phyloP scores from a whole-genome alignment of 2,797 vertebrate species.

The Triplophysa yarkandensis region DNA sequence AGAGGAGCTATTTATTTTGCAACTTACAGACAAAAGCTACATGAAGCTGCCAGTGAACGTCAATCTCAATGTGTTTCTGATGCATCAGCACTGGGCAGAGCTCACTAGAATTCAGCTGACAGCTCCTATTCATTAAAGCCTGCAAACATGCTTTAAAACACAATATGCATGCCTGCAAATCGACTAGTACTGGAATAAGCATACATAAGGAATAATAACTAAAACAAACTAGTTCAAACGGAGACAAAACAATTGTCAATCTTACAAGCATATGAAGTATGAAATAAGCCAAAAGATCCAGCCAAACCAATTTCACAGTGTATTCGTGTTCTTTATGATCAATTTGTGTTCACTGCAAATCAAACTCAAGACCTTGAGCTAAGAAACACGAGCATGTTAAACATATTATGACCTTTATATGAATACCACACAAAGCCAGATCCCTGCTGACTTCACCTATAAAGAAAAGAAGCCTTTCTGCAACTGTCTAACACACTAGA shows the following conservation, averaged over 20 bases:
- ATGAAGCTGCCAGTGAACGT: conserved; percentile 17
- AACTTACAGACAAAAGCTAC: not conserved
- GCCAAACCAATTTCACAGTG: not conserved
- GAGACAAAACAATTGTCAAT: conserved; percentile 27
- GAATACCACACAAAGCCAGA: not conserved
- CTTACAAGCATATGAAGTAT: conserved; percentile 37
- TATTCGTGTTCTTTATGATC: not conserved
- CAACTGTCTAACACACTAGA: not conserved
- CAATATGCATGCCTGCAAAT: not conserved
- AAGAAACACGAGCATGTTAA: not conserved
- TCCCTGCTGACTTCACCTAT: not conserved
- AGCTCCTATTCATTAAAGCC: conserved; percentile 22
- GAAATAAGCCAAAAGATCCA: conserved; percentile 1
- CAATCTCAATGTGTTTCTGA: conserved; percentile 43
- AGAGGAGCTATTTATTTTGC: not conserved
- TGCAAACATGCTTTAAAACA: conserved; percentile 15
- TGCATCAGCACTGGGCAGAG: conserved; percentile 43
- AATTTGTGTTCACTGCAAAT: not conserved
- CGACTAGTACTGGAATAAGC: not conserved
- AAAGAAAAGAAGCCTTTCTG: not conserved
- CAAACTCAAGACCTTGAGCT: not conserved
- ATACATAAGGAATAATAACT: not conserved
- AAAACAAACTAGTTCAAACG: not conserved
- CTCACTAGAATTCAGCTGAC: not conserved
- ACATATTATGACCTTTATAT: not conserved